A percentile compares a stretch with the other conserved stretches of the same genome.
Evolutionary conservation across 2,113 vertebrate species (phyloP).

Genomic region (Cottus gobio): DNA sequence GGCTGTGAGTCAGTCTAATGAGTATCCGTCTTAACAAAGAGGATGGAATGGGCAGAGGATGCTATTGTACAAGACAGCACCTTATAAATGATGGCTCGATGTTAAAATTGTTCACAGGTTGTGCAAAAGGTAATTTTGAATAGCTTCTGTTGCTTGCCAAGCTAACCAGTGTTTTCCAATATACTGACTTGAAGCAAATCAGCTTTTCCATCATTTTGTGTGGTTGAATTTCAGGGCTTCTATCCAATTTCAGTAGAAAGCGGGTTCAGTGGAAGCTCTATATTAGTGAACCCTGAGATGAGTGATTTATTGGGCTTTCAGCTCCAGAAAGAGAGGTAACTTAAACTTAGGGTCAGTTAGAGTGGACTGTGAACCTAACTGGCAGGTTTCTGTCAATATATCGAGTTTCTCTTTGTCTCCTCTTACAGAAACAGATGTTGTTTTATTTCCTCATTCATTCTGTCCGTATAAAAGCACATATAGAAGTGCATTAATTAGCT

Average conservation of each 20-base stretch:
- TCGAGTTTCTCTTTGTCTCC: neutral
- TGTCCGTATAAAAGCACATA: neutral
- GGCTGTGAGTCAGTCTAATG: conserved; percentile 26
- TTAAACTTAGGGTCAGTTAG: too few species aligned
- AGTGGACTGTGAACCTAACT: too few species aligned
- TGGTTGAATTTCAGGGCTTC: neutral
- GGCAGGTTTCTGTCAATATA: neutral
- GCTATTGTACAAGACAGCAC: conserved; percentile 20
- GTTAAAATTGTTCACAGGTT: neutral
- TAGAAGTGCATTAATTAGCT: neutral
- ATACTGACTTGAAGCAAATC: neutral
- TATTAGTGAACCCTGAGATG: neutral
- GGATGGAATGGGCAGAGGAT: conserved; percentile 8
- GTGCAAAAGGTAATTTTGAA: neutral
- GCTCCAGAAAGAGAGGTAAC: too few species aligned
- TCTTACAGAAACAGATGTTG: neutral
- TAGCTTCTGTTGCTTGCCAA: neutral
- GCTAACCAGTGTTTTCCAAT: neutral
- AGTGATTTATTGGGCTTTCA: neutral
- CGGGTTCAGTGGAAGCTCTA: too few species aligned
- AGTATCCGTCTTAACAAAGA: conserved; percentile 33
- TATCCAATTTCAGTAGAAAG: neutral
- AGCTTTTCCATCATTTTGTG: neutral
- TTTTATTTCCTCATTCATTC: neutral
- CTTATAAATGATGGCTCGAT: conserved; percentile 26